phyloP scores from a whole-genome alignment of 2,797 vertebrate species.

The Enoplosus armatus region DNA sequence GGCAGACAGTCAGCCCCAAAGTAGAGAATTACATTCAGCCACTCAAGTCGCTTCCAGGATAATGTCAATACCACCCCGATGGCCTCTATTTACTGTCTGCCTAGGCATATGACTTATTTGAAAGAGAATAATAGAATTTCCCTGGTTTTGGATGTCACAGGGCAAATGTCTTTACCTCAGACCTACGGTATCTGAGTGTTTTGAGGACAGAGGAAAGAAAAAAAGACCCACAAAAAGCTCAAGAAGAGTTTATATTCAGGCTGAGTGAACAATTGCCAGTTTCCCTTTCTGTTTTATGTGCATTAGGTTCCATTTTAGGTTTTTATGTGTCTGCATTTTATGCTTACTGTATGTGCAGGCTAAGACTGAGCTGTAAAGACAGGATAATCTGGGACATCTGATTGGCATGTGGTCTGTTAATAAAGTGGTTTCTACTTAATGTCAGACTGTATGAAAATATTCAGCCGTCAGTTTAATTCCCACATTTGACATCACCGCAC shows the following conservation, averaged over 20 bases:
- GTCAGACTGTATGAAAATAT: slow-evolving; percentile 39
- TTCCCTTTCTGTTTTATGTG: slow-evolving; percentile 57
- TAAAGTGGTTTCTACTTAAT: slow-evolving; percentile 49
- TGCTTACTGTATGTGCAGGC: slow-evolving; percentile 42
- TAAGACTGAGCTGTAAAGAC: slow-evolving; percentile 41
- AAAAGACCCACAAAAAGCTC: slow-evolving; percentile 1
- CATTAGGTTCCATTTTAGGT: slow-evolving; percentile 48
- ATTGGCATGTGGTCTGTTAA: slow-evolving; percentile 54
- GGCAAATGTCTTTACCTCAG: slow-evolving; percentile 27
- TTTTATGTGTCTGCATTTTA: slow-evolving; percentile 69
- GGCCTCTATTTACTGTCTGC: slow-evolving; percentile 27
- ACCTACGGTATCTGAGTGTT: slow-evolving; percentile 26
- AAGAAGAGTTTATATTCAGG: slow-evolving; percentile 41
- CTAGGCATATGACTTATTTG: slow-evolving; percentile 24
- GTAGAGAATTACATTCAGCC: slow-evolving; percentile 65
- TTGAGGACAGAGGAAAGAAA: slow-evolving; percentile 8
- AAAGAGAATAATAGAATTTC: slow-evolving; percentile 32
- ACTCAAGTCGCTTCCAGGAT: slow-evolving; percentile 61
- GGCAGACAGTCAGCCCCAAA: slow-evolving; percentile 63
- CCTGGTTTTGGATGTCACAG: slow-evolving; percentile 4
- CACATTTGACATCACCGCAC: slow-evolving; percentile 4
- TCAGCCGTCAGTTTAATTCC: slow-evolving; percentile 18
- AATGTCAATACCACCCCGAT: slow-evolving; percentile 66
- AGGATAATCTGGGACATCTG: slow-evolving; percentile 51
- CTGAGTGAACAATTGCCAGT: slow-evolving; percentile 46